These are phyloP conservation scores for Emydocephalus ijimae DNA, from an alignment of 2,113 vertebrate genomes.

Conservation along the genomic window DNA sequence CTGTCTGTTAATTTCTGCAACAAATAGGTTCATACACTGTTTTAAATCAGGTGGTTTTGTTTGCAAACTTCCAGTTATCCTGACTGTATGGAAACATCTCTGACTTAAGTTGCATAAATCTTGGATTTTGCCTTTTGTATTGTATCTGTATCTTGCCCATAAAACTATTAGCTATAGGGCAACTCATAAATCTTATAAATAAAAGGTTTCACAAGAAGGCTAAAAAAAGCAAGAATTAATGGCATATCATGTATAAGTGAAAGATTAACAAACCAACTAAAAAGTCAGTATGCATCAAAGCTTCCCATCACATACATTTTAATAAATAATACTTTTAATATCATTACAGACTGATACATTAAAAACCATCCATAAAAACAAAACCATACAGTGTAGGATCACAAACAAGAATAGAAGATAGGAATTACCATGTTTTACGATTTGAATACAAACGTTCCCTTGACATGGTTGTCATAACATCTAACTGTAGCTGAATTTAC, in stretches of 20 bases:
- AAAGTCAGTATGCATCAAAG: background rate
- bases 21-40: background rate
- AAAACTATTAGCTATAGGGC: background rate
- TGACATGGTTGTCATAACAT: background rate
- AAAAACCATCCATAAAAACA: background rate
- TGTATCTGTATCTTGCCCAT: background rate
- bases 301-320: background rate
- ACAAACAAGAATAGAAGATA: background rate
- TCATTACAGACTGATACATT: background rate
- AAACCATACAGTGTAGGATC: background rate
- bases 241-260: background rate
- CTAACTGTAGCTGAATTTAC: background rate
- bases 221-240: background rate
- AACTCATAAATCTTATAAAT: background rate
- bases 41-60: background rate
- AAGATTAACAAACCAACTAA: background rate
- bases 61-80: background rate
- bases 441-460: background rate
- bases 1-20: constrained; percentile 10
- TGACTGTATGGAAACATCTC: background rate
- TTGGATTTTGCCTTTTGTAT: background rate
- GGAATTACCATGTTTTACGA: background rate
- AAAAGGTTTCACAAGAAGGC: background rate
- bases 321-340: background rate
- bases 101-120: background rate